Evolutionary conservation across 2,113 vertebrate species (phyloP), one percentile per base, ranked within the genome.

Genomic region (Benitochromis conjunctus): DNA sequence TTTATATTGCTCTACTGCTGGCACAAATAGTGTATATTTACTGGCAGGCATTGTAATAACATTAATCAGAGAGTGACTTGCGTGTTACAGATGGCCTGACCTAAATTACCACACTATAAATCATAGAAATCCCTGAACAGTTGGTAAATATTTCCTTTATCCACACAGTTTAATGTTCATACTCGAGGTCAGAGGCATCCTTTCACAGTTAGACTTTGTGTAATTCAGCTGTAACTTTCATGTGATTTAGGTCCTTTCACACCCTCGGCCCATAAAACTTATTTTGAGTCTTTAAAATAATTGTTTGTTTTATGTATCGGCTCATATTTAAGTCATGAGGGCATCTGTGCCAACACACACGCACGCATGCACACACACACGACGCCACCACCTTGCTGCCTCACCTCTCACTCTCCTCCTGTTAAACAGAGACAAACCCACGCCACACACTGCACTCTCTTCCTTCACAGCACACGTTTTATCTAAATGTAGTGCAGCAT

Each of bases 401-500:
- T 90, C 14, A 88, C 64, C 53, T 89, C 77, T 89, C 82, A 78
- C 78, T 80, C 55, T 82, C 56, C 57, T 64, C 57, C 62, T 84
- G 80, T 77, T 24, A 57, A 74, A 31, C 69, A 29, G 58, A 77
- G 34, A 62, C 79, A 84, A 29, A 79, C 21, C 86, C 18, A 19
- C 13, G 48, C 41, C 21, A 26, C 26, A 26, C 54, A 24, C 43
- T 74, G 16, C 81, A 64, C 79, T 79, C n/a, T 57, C 18, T 21
- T 71, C 48, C 13, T 55, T n/a, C 10, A 29, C 81, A 76, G 43
- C 79, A 46, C 41, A 46, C 56, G 60, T 51, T 55, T 58, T 78
- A 57, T 77, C 87, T 86, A 89, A 93, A 94, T 90, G 92, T 94
- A 88, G 86, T 79, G 62, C 88, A 92, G 69, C 89, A 90, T 95